Base-by-base conservation (phyloP, 2,888 invertebrate species). In the Tuberolachnus salignus region DNA sequence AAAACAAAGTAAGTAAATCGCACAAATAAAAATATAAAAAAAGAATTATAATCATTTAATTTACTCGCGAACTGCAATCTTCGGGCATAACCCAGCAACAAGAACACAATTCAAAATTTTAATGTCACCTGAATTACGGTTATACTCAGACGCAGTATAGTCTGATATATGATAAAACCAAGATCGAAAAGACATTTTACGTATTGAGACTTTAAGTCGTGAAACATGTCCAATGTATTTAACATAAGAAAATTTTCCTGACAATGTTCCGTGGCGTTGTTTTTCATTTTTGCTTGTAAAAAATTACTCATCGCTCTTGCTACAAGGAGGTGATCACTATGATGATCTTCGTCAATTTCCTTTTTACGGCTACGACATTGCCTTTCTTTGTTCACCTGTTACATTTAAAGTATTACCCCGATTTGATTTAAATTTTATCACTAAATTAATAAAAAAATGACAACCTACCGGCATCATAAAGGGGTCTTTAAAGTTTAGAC, bases 1-100 rank as follows among this genome's bases (percentile, higher is more conserved):
- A 59, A 81, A 70, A 34, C n/a, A 55, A 80, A 44, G 53, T 26
- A 14, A 53, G 69, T 42, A 55, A 2, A 34, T 26, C 6, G 34
- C n/a, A 57, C 14, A 11, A 67, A 46, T 1, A 51, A 42, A 19
- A 13, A n/a, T n/a, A n/a, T n/a, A n/a, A n/a, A n/a, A n/a, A n/a
- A n/a, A n/a, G n/a, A n/a, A 19, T 9, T 10, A 61, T 21, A 19
- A 67, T 73, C 21, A 67, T 66, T 46, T 81, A 81, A 84, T 87
- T 86, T 86, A 91, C 92, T 85, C 88, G 59, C 91, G 87, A 82
- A 88, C 87, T 0, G 91, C 93, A 81, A 97, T 89, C 85, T 97
- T 96, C 0, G 97, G 97, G 87, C 95, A 97, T 9, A 97, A 87
- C 16, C 95, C 93, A 10, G 95, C 93, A 82, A 93, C 92, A 53